phyloP scores from a whole-genome alignment of 2,113 vertebrate genomes.

The Phocoena phocoena region DNA sequence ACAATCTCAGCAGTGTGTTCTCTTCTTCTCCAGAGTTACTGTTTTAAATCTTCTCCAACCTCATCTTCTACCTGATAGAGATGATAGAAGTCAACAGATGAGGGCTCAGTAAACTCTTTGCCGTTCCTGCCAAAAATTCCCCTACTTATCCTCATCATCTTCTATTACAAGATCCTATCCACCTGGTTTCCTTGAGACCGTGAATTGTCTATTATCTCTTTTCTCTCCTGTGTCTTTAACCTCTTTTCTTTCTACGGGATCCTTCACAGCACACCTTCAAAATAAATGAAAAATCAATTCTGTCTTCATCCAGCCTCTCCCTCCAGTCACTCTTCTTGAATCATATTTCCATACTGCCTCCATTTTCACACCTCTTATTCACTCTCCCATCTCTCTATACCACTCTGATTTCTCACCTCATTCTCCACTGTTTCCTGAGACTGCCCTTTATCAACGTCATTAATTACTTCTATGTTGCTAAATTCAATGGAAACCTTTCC shows the following conservation, averaged over 20 bases:
- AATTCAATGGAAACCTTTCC: neutral
- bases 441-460: neutral
- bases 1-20: neutral
- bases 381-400: neutral
- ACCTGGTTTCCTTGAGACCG: neutral
- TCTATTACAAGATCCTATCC: neutral
- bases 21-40: neutral
- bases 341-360: neutral
- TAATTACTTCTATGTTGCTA: neutral
- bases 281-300: neutral
- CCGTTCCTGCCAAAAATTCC: neutral
- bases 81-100: neutral
- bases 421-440: neutral
- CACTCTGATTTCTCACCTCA: neutral
- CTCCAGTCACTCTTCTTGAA: neutral
- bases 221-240: neutral
- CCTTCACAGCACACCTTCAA: neutral
- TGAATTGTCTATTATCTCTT: neutral
- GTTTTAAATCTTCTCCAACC: neutral
- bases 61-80: neutral
- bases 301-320: neutral
- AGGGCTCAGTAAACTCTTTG: neutral
- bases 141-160: neutral
- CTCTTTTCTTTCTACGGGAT: neutral
- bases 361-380: neutral